phyloP scores from a whole-genome alignment of 2,888 invertebrate species.

The Athalia circularis region DNA sequence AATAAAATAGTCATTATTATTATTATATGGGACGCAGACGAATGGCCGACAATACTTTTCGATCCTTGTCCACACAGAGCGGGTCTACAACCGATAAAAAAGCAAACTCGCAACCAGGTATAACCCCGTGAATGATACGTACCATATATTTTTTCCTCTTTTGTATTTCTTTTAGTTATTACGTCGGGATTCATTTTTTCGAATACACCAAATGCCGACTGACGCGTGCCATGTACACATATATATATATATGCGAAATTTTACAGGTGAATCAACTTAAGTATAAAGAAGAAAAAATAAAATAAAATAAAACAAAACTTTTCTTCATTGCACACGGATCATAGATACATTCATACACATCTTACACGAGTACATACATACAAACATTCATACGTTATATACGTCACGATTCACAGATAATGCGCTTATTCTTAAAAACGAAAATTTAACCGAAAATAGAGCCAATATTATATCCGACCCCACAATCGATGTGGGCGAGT shows the following conservation, averaged over 20 bases:
- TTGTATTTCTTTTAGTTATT: too few species aligned
- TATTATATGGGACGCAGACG: too few species aligned
- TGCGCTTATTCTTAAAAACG: conserved; percentile 18
- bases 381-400: background rate
- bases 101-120: too few species aligned
- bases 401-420: background rate
- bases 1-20: too few species aligned
- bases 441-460: conserved; percentile 21
- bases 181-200: too few species aligned
- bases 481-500: conserved; percentile 34
- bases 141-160: too few species aligned
- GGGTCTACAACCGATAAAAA: too few species aligned
- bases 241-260: background rate
- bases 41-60: too few species aligned
- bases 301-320: conserved; percentile 37
- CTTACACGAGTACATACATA: conserved; percentile 42
- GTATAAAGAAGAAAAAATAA: conserved; percentile 22
- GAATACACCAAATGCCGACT: too few species aligned
- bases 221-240: too few species aligned
- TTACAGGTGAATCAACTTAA: conserved; percentile 8
- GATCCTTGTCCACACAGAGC: too few species aligned
- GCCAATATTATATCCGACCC: conserved; percentile 4
- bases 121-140: too few species aligned
- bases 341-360: conserved; percentile 54
- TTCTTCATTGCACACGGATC: conserved; percentile 61